Evolutionary conservation across 37 sponge, comb jelly and placozoan genomes (phyloP).

Genomic region (Ephydatia muelleri): DNA sequence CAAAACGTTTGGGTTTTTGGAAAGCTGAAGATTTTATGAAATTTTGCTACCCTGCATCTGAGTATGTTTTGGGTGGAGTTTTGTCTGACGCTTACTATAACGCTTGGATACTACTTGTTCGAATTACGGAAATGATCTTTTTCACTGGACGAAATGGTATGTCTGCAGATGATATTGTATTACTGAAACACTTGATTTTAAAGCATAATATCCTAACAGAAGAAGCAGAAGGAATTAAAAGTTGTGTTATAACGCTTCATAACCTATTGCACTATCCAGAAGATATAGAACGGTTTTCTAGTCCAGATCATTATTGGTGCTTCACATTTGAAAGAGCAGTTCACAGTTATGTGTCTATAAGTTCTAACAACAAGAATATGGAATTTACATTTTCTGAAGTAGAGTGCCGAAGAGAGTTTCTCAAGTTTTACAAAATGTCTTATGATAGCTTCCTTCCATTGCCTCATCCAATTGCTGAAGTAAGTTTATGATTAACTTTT

Average conservation of each 20-base stretch:
- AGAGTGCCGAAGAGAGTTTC: constrained; percentile 27
- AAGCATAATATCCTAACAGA: constrained; percentile 38
- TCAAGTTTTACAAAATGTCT: constrained; percentile 16
- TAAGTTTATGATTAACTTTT: too few species aligned
- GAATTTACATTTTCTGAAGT: constrained; percentile 34
- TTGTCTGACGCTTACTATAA: constrained; percentile 23
- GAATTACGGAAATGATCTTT: constrained; percentile 36
- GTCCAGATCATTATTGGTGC: constrained; percentile 57
- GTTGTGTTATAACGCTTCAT: constrained; percentile 30
- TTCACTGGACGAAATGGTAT: constrained; percentile 22
- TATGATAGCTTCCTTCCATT: neutral
- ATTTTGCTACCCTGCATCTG: constrained; percentile 37
- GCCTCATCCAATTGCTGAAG: neutral
- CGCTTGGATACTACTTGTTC: constrained; percentile 25
- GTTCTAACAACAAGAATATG: constrained; percentile 37
- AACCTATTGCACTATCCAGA: constrained; percentile 31
- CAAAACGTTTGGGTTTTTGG: constrained; percentile 30
- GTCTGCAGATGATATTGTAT: constrained; percentile 3
- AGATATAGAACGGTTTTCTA: constrained; percentile 38
- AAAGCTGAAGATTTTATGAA: constrained; percentile 53
- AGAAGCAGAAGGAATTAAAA: constrained; percentile 25
- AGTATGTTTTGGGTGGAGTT: constrained; percentile 25
- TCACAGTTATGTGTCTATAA: constrained; percentile 15
- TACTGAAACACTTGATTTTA: constrained; percentile 20
- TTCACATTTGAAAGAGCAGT: constrained; percentile 42